Percentiles rank a stretch among this genome's conserved stretches.
phyloP scores from a whole-genome alignment of 2,113 vertebrate species.

The Lophochroa leadbeateri region DNA sequence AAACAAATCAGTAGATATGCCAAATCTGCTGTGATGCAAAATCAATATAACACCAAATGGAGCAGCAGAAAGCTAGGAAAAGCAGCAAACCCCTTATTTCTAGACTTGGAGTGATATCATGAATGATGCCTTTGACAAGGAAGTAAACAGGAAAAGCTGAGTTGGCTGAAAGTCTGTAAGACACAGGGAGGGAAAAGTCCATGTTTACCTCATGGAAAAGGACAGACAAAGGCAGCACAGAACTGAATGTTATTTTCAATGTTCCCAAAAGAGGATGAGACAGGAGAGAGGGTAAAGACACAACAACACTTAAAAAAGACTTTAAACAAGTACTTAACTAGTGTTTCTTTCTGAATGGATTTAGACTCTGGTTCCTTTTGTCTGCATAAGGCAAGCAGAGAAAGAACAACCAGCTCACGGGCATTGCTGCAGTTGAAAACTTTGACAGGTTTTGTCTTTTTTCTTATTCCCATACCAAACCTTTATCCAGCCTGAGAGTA shows the following conservation, averaged over 20 bases:
- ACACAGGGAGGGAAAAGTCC: conserved; percentile 55
- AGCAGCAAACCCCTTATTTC: conserved; percentile 30
- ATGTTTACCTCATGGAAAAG: conserved; percentile 69
- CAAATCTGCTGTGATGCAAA: background rate
- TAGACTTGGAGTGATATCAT: conserved; percentile 6
- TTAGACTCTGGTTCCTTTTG: background rate
- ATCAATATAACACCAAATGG: background rate
- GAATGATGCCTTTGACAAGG: background rate
- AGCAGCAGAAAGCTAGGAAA: background rate
- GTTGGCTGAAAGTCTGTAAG: conserved; percentile 36
- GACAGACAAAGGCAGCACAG: conserved; percentile 63
- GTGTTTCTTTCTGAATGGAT: conserved; percentile 36
- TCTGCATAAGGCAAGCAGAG: background rate
- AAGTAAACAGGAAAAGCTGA: conserved; percentile 73
- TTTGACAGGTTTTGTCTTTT: background rate
- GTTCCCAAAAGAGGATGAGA: conserved; percentile 65
- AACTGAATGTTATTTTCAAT: conserved; percentile 71
- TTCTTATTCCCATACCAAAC: background rate
- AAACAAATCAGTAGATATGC: background rate
- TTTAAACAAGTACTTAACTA: conserved; percentile 59
- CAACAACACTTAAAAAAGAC: conserved; percentile 61
- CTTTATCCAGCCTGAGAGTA: background rate
- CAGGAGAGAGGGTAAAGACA: conserved; percentile 56
- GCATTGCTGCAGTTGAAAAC: background rate
- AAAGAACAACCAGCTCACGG: background rate